Conservation (phyloP, 2,888 invertebrate genomes). For the Metopia argyrocephala region DNA sequence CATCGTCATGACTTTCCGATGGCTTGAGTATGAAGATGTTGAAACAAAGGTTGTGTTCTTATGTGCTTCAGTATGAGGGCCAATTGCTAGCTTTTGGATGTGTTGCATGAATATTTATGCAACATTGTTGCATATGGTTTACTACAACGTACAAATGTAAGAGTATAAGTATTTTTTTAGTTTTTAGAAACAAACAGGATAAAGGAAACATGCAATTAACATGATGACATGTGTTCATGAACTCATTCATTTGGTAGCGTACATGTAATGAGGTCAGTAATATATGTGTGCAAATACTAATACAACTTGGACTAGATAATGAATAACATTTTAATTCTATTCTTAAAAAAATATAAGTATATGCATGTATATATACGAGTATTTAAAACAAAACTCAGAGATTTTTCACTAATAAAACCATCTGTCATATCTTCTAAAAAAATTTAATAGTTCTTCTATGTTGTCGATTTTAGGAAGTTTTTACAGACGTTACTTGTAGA, state of each 20-base stretch:
- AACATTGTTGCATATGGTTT: slow-evolving; percentile 27
- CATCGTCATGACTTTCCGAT: neutral
- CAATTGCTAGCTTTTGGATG: slow-evolving; percentile 45
- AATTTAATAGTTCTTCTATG: no score
- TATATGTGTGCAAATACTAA: neutral
- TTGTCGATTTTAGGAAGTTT: no score
- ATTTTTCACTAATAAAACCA: no score
- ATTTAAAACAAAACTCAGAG: no score
- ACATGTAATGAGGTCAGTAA: neutral
- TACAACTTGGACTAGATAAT: neutral
- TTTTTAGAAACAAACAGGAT: slow-evolving; percentile 40
- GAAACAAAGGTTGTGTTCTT: slow-evolving; percentile 18
- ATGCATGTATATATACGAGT: no score
- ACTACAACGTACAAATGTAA: neutral
- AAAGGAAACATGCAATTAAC: slow-evolving; percentile 55
- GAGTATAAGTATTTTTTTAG: slow-evolving; percentile 15
- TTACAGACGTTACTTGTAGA: no score
- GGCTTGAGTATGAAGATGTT: neutral
- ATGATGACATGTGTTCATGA: slow-evolving; percentile 20
- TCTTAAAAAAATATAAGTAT: no score
- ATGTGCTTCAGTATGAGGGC: slow-evolving; percentile 20
- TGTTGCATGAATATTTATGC: slow-evolving; percentile 16
- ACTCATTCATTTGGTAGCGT: neutral
- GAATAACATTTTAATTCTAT: no score
- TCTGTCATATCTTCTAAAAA: no score